Evolutionary conservation across 2,888 invertebrate genomes (phyloP), one percentile per base, ranked within the genome.

Genomic region (Metellina segmentata): DNA sequence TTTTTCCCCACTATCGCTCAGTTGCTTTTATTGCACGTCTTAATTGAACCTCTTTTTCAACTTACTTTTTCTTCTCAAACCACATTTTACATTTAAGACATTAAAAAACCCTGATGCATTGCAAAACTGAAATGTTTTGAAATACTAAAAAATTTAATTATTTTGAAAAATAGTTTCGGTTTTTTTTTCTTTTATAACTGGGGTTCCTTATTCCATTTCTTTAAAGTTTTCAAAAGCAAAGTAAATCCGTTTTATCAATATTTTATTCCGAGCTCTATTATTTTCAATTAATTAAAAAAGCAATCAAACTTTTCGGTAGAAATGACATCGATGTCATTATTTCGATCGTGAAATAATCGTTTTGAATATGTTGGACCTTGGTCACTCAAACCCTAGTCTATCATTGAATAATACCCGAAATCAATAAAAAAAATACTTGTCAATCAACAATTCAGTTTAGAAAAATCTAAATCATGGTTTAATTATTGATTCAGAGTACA

Each of bases 11-110:
- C 5, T 71, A 7, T 72, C 16, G 13, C 19, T 53, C 53, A 34
- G 53, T 34, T 78, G 52, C 61, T 79, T 61, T 79, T 20, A 69
- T 79, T 61, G 20, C 61, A 61, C 61, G 61, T 79, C 34, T 79
- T 79, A 79, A 79, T 79, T 79, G 19, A 79, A 79, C 20, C 34
- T 34, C 7, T 69, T 20, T 61, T 61, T 77, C 49, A 77, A 11
- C 16, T 77, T 79, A 61, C 53, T 78, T 53, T 79, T 34, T 0
- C 11, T 34, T 20, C 48, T 61, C 2, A 19, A 19, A 61, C 34
- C 49, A 49, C 49, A 61, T 61, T 61, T 7, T 6, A 61, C 61
- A 16, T 61, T 61, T 16, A 61, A 61, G 6, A 13, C 5, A 61
- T 61, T 61, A 16, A 61, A 61, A 61, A 61, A 61, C 61, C 6